Percentiles rank a stretch among this genome's conserved stretches.
Evolutionary conservation across 2,113 vertebrate species (phyloP).

Genomic region (Heloderma charlesbogerti): DNA sequence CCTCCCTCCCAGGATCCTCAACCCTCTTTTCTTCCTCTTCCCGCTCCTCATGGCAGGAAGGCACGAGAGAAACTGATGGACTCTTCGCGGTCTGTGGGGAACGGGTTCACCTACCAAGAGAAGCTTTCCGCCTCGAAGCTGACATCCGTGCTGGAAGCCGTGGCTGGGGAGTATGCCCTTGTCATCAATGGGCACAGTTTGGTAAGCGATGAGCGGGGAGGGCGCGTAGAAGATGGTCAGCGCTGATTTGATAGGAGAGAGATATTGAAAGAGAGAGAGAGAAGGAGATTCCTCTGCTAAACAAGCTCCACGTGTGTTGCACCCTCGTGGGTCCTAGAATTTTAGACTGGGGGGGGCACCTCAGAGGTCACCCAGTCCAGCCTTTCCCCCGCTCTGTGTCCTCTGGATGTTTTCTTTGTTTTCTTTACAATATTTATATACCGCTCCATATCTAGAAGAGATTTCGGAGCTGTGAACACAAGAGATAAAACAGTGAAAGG

Average conservation of each 20-base stretch:
- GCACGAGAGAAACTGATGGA: slow-evolving; percentile 90
- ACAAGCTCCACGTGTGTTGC: not conserved
- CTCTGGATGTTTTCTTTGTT: too few relatives aligned
- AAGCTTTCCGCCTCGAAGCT: slow-evolving; percentile 71
- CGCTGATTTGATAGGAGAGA: not conserved
- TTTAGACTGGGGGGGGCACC: too few relatives aligned
- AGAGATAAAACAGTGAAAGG: too few relatives aligned
- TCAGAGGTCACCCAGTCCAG: too few relatives aligned
- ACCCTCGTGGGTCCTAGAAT: too few relatives aligned
- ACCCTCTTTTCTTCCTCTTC: too few relatives aligned
- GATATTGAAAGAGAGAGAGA: too few relatives aligned
- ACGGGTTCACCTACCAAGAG: slow-evolving; percentile 80
- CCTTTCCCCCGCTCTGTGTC: too few relatives aligned
- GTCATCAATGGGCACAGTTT: slow-evolving; percentile 94
- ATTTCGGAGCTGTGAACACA: too few relatives aligned
- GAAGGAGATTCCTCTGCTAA: not conserved
- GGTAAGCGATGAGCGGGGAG: slow-evolving; percentile 73
- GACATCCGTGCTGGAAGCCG: slow-evolving; percentile 84
- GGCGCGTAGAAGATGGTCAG: not conserved
- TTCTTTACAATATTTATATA: too few relatives aligned
- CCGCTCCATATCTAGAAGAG: too few relatives aligned
- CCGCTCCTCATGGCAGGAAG: slow-evolving; percentile 73
- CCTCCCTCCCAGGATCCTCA: too few relatives aligned
- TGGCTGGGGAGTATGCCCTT: slow-evolving; percentile 90
- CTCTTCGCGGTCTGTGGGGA: slow-evolving; percentile 70